Base-by-base conservation (phyloP, 1,140 invertebrate species). In the Cotesia glomerata region DNA sequence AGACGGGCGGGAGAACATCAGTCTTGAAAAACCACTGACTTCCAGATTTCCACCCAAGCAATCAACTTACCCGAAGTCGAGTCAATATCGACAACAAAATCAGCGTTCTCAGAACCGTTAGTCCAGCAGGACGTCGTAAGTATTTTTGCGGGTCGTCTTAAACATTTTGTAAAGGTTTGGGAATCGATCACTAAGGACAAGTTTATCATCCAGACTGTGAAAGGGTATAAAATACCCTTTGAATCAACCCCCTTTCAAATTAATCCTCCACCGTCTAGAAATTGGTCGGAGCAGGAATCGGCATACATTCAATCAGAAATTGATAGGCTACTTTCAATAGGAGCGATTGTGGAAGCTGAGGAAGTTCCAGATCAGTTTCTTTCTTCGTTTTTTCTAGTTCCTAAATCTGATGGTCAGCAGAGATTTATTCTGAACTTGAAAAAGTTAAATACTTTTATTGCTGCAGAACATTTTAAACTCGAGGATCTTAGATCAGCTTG, bases 61-160 rank as follows among this genome's bases (percentile, higher is more conserved):
- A 49, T 49, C 45, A 70, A 51, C 14, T 39, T 66, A 34, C 16
- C 18, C 18, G 2, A 26, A 26, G 18, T 26, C 18, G 18, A 26
- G 18, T 26, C 18, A 26, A 26, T 26, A 65, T 8, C 39, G 45
- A 8, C 45, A 13, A 13, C 45, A 49, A 26, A 26, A 26, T 49
- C 45, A 49, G 13, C 45, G 45, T 8, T 49, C 64, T 4, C 13
- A 45, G n/a, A 72, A 61, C 59, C 51, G 61, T 18, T 58, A 72
- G 13, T 49, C 45, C 7, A 8, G 0, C 8, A 49, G 7, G 13
- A 49, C 13, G 45, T 49, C 13, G 71, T 73, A 59, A 73, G 71
- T 73, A 34, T 18, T 3, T 67, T 67, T 52, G 71, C 71, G 4
- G 71, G 71, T 8, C 62, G 71, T 67, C 56, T 73, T 8, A 68